Evolutionary conservation across 2,797 vertebrate genomes (phyloP), one percentile per base, ranked within the genome.

Genomic region (Vireo griseus): DNA sequence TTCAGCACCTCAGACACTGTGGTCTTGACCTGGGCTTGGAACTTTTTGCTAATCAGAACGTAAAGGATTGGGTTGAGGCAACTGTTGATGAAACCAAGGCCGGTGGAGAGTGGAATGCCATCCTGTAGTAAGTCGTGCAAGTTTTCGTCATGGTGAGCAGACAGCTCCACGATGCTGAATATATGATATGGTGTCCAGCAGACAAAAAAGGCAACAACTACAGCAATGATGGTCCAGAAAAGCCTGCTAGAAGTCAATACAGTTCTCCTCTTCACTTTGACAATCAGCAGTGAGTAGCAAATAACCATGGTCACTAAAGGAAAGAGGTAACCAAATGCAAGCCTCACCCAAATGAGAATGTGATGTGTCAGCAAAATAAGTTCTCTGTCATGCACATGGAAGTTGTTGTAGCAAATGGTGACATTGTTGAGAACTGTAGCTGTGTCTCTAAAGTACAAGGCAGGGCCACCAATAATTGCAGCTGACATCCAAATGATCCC

Each of bases 21-120:
- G 20, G 82, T 97, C 92, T 97, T 98, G 29, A 99, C 96, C 72
- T 98, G 98, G 13, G 61, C 96, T 47, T 98, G 98, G 88, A 99
- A 98, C 88, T 98, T 99, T 91, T 98, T 99, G 88, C 98, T 98
- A 29, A 99, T 97, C 31, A 99, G 98, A 88, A 99, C 98, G 1
- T 99, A 99, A 50, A 99, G 98, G 83, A 99, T 96, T 11, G 99
- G 99, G 96, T 99, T 99, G 85, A 99, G 96, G 84, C 99, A 99
- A 86, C 99, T 99, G 96, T 99, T 99, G 93, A 99, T 98, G 97
- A 99, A 99, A 13, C 98, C 99, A 78, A 99, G 96, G 44, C 99
- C 99, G 14, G 98, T 99, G 81, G 98, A 98, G 31, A 99, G 98
- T 24, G 99, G 99, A 88, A 99, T 98, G 58, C 98, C 99, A 5